Percentiles rank a stretch among this genome's conserved stretches.
These are phyloP conservation scores for Scyliorhinus canicula DNA, from an alignment of 2,797 vertebrate genomes.

Conservation along the genomic window DNA sequence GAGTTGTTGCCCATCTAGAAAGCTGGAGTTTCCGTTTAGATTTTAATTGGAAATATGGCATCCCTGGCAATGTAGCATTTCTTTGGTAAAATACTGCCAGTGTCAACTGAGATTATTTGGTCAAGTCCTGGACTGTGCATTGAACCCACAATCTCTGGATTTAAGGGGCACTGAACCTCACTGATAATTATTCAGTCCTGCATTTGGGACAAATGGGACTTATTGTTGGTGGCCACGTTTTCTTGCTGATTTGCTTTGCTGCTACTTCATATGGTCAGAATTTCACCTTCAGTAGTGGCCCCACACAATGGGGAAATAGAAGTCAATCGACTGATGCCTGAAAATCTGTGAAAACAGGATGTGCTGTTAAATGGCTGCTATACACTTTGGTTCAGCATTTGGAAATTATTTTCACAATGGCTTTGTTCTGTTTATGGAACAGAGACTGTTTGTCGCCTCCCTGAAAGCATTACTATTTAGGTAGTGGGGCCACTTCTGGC, in stretches of 20 bases:
- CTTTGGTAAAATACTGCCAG: neutral
- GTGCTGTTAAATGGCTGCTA: neutral
- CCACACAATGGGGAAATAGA: neutral
- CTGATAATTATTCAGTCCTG: neutral
- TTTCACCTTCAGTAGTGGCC: neutral
- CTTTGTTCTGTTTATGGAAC: neutral
- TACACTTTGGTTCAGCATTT: neutral
- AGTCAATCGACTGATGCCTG: neutral
- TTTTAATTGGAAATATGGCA: neutral
- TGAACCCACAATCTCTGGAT: neutral
- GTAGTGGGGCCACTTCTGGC: neutral
- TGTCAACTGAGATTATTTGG: neutral
- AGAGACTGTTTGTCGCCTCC: neutral
- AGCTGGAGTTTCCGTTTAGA: neutral
- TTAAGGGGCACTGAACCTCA: too few relatives aligned
- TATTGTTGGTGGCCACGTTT: neutral
- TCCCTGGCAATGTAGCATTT: neutral
- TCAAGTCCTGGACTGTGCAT: neutral
- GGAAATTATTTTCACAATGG: neutral
- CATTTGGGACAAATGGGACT: neutral
- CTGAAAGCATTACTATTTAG: neutral
- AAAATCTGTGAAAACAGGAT: neutral
- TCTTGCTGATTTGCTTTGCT: neutral
- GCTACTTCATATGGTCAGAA: neutral
- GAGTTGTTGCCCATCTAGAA: neutral